Evolutionary conservation across 2,797 vertebrate genomes (phyloP), one percentile per base, ranked within the genome.

Genomic region (Sebastes kiyomatsui): DNA sequence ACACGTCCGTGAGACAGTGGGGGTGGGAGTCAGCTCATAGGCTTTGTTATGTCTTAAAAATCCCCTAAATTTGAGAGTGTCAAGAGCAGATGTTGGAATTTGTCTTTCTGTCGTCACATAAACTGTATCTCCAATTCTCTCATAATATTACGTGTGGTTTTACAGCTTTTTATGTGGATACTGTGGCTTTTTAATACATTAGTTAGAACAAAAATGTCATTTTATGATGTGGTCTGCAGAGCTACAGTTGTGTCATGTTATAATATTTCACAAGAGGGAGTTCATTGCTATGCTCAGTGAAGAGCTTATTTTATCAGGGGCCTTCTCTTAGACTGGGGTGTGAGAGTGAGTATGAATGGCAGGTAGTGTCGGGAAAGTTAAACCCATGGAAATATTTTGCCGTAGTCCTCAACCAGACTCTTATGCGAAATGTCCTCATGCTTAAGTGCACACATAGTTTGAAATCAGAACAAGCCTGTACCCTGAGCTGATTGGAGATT

Each of bases 401-500:
- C 0, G 0, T 22, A 35, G 27, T 70, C 30, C 12, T 83, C 42
- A 72, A 30, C 23, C n/a, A 32, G 55, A 67, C 42, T 58, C 2
- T 3, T 33, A 1, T 62, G 7, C 2, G 1, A 74, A 28, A 69
- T 35, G 20, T 54, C 52, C 38, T 7, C 23, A 33, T 60, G 28
- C 13, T 28, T 20, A n/a, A 32, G 1, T 12, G 27, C 23, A 14
- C 30, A 64, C 23, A 8, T 0, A 23, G 13, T 23, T 71, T 59
- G 27, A 70, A 67, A 58, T 54, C n/a, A 25, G 8, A 66, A 33
- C 33, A 65, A 66, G n/a, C 81, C 61, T 82, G 79, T 66, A 82
- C 76, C 91, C 88, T 88, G 64, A 92, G 72, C 92, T 92, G 81
- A 92, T 84, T 89, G 93, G 93, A 94, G 94, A 93, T 91, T 92